phyloP scores from a whole-genome alignment of 2,888 invertebrate genomes.

The Synanthedon formicaeformis region DNA sequence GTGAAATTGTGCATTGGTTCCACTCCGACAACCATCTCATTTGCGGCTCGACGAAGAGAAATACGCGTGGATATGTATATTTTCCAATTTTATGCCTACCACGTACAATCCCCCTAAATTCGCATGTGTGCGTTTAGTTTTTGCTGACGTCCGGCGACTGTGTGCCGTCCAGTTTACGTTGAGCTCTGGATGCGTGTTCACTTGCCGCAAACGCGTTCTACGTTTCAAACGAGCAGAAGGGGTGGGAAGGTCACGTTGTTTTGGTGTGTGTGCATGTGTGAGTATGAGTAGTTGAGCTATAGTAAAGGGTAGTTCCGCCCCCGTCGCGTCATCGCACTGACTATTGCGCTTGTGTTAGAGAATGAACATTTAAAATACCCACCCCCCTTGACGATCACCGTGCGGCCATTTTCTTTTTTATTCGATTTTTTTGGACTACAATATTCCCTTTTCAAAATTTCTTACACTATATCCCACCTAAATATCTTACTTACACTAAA shows the following conservation, averaged over 20 bases:
- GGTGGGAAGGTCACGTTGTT: background rate
- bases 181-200: slow-evolving; percentile 25
- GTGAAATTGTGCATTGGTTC: slow-evolving; percentile 53
- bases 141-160: slow-evolving; percentile 20
- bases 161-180: slow-evolving; percentile 23
- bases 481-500: background rate
- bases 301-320: slow-evolving; percentile 48
- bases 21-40: slow-evolving; percentile 52
- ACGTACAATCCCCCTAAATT: slow-evolving; percentile 24
- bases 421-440: slow-evolving; percentile 5
- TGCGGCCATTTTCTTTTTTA: slow-evolving; percentile 53
- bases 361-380: slow-evolving; percentile 65
- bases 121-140: slow-evolving; percentile 37
- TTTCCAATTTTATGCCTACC: slow-evolving; percentile 66
- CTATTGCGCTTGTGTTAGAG: slow-evolving; percentile 64
- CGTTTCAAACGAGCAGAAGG: slow-evolving; percentile 2
- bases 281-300: slow-evolving; percentile 46
- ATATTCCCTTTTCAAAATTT: no score
- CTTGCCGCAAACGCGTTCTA: slow-evolving; percentile 9
- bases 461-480: no score
- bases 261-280: slow-evolving; percentile 24
- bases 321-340: slow-evolving; percentile 59
- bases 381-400: slow-evolving; percentile 60
- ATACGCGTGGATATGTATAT: slow-evolving; percentile 45
- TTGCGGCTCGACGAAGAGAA: slow-evolving; percentile 47